These are phyloP conservation scores for Melanostigma gelatinosum DNA, from an alignment of 2,113 vertebrate species.

Conservation along the genomic window DNA sequence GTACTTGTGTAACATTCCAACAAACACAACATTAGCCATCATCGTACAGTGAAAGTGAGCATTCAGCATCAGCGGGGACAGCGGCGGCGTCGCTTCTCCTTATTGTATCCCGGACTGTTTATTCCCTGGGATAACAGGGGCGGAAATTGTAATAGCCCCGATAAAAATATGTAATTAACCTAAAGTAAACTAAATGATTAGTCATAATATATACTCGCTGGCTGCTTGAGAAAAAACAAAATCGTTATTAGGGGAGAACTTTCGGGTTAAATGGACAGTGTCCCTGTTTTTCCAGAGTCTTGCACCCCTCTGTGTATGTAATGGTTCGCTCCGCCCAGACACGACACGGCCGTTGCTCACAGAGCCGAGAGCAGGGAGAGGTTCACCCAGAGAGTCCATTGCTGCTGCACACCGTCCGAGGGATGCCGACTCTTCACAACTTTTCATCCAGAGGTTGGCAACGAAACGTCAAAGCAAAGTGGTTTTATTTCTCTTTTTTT, in stretches of 20 bases:
- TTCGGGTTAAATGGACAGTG: background rate
- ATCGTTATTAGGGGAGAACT: rapidly evolving
- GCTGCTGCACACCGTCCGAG: conserved; percentile 62
- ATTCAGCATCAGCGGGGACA: conserved; percentile 76
- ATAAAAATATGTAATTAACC: background rate
- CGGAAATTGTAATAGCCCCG: rapidly evolving
- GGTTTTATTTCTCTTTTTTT: background rate
- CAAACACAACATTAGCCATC: conserved; percentile 35
- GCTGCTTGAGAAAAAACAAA: rapidly evolving
- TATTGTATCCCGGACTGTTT: conserved; percentile 71
- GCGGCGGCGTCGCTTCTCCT: conserved; percentile 74
- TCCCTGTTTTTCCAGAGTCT: background rate
- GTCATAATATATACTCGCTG: rapidly evolving
- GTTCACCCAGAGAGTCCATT: conserved; percentile 36
- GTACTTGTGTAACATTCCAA: conserved; percentile 23
- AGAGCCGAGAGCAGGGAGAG: conserved; percentile 72
- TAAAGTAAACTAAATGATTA: rapidly evolving
- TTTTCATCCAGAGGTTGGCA: conserved; percentile 73
- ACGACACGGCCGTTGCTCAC: conserved; percentile 80
- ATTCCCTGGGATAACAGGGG: conserved; percentile 55
- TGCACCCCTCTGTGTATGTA: conserved; percentile 58
- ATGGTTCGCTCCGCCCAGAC: conserved; percentile 81
- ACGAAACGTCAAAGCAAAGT: conserved; percentile 32
- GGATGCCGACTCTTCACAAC: conserved; percentile 66
- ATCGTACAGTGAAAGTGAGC: conserved; percentile 63